Conservation (phyloP, 2,888 invertebrate species). For the Acronicta aceris region DNA sequence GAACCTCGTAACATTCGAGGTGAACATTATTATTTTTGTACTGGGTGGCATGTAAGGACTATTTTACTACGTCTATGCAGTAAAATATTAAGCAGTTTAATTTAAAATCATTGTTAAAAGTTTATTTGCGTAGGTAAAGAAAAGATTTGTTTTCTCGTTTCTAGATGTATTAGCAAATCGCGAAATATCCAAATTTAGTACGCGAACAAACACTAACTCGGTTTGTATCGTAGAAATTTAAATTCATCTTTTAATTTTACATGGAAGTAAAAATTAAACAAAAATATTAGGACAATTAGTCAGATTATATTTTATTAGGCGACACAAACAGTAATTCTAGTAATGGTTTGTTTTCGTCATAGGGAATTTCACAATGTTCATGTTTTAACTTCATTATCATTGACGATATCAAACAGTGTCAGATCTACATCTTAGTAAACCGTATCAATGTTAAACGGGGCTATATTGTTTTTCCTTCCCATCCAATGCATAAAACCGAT, state of each 20-base stretch:
- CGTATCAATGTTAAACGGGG: conserved; percentile 51
- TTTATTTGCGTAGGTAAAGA: conserved; percentile 36
- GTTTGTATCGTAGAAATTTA: conserved; percentile 56
- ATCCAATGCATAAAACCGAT: conserved; percentile 32
- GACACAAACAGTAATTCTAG: conserved; percentile 56
- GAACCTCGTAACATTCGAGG: conserved; percentile 17
- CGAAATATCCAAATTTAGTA: conserved; percentile 47
- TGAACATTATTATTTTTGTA: conserved; percentile 18
- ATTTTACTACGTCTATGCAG: conserved; percentile 33
- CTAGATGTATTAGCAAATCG: conserved; percentile 50
- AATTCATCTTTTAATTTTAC: conserved; percentile 50
- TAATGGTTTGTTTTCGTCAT: conserved; percentile 70
- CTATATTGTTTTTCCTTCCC: conserved; percentile 80
- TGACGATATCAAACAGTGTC: conserved; percentile 63
- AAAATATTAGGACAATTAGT: conserved; percentile 49
- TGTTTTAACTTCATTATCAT: conserved; percentile 60
- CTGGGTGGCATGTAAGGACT: conserved; percentile 4
- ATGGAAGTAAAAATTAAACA: conserved; percentile 34
- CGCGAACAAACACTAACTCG: conserved; percentile 51
- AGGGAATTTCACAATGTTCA: conserved; percentile 64
- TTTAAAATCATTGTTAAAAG: conserved; percentile 32
- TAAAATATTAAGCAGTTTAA: conserved; percentile 22
- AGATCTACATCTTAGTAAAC: conserved; percentile 62
- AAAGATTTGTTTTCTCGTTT: conserved; percentile 62
- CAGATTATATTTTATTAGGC: conserved; percentile 59